A percentile compares a stretch with the other conserved stretches of the same genome.
phyloP scores from a whole-genome alignment of 2,888 invertebrate genomes.

The Drosophila neotestacea region DNA sequence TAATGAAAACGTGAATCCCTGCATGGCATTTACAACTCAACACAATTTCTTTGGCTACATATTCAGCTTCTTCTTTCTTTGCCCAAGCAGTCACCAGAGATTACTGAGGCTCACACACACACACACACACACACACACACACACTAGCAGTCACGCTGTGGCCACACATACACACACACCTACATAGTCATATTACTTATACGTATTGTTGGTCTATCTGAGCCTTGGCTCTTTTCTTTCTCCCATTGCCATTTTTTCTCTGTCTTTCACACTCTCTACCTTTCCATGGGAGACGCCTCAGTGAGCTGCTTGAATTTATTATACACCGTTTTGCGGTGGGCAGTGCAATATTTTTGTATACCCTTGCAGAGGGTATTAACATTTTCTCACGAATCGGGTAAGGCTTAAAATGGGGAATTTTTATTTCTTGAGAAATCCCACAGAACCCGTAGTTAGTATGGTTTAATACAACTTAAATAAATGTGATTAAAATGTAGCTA shows the following conservation, averaged over 20 bases:
- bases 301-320: constrained; percentile 70
- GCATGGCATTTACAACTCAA: constrained; percentile 77
- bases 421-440: too few species aligned
- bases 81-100: constrained; percentile 59
- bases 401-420: too few species aligned
- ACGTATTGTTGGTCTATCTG: constrained; percentile 38
- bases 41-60: constrained; percentile 59
- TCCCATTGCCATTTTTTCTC: constrained; percentile 6
- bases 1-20: constrained; percentile 79
- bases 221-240: constrained; percentile 13
- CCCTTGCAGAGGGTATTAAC: too few species aligned
- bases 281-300: constrained; percentile 33
- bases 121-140: constrained; percentile 18
- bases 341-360: constrained; percentile 48
- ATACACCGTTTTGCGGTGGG: constrained; percentile 26
- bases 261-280: background rate
- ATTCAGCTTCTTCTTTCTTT: constrained; percentile 8
- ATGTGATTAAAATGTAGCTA: too few species aligned
- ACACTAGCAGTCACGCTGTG: constrained; percentile 22
- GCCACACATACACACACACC: constrained; percentile 14
- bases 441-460: too few species aligned
- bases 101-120: constrained; percentile 56
- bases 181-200: constrained; percentile 13
- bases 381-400: too few species aligned
- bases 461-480: too few species aligned